Base-by-base conservation (phyloP, 2,888 invertebrate genomes). In the Didymodactylos carnosus region DNA sequence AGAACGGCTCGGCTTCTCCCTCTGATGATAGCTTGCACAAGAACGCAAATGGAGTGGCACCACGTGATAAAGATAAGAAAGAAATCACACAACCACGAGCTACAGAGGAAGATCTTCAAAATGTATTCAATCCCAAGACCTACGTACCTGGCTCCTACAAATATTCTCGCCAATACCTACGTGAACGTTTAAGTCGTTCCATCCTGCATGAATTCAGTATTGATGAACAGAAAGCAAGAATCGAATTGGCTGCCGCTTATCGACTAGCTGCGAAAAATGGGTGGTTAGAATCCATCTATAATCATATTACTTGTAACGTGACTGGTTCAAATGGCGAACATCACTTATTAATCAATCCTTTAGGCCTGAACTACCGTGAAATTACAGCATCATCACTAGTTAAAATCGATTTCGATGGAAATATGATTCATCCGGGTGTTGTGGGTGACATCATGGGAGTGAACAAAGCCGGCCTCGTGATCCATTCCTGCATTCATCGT, bases 231-330 rank as follows among this genome's bases (percentile, higher is more conserved):
- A 46, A 46, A 46, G n/a, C 46, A 46, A 46, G 46, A 46, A 46
- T 46, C n/a, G 46, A 98, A 86, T 85, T 98, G 80, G 95, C 97
- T 7, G 90, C 94, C 27, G 89, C 94, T 43, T 98, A 94, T 86
- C 88, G 97, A 79, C 86, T 98, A 78, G 89, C 97, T 73, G 97
- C 98, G 84, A 86, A 95, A 77, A 92, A 92, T 80, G 94, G 95
- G 39, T 98, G 95, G 95, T 90, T 92, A 23, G 91, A 94, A 83
- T 90, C 90, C 77, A 88, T 91, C 76, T 88, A 88, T 81, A 91
- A 92, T 75, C 92, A 93, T 84, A 91, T 95, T 77, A 94, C 95
- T 53, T 88, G 88, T 80, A 82, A 84, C 81, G 70, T 39, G 27
- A 70, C 19, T 35, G 35, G 23, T 35, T n/a, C 46, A 19, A 46